Evolutionary conservation across 2,888 invertebrate species (phyloP).

Genomic region (Sphecodes monilicornis): DNA sequence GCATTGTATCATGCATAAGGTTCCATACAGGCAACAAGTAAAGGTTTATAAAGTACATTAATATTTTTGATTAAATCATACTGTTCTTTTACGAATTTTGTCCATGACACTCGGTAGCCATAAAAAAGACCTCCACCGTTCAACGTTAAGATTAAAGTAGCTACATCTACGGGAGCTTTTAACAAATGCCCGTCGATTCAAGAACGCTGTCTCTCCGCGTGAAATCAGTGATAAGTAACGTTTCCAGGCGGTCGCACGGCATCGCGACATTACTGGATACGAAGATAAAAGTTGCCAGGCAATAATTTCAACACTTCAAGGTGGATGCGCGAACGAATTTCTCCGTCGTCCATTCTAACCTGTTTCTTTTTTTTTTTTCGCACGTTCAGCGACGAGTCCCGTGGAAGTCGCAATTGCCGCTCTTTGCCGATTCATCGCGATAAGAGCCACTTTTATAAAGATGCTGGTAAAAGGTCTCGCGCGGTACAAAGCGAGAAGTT

Average conservation of each 20-base stretch:
- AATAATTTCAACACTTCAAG: slow-evolving; percentile 13
- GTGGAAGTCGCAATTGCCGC: slow-evolving; percentile 49
- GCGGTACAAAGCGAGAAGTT: slow-evolving; percentile 18
- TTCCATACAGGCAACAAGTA: no score
- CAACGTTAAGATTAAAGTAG: not conserved
- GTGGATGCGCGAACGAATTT: slow-evolving; percentile 17
- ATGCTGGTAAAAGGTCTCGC: slow-evolving; percentile 43
- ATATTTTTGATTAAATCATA: no score
- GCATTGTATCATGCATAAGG: no score
- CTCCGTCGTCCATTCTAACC: not conserved
- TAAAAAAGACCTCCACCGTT: not conserved
- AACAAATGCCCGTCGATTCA: not conserved
- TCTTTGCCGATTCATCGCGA: slow-evolving; percentile 36
- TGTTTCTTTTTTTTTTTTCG: not conserved
- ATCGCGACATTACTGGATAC: not conserved
- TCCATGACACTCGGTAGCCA: not conserved
- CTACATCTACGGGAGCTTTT: not conserved
- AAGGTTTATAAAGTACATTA: no score
- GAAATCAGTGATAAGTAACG: not conserved
- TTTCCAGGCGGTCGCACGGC: not conserved
- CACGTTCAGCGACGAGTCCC: not conserved
- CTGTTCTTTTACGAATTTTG: no score
- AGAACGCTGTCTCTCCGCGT: not conserved
- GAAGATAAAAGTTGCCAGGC: slow-evolving; percentile 24
- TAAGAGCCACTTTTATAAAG: slow-evolving; percentile 51